These are phyloP conservation scores for Heliocidaris tuberculata DNA, from an alignment of 35 echinoderm and acorn worm genomes.

Conservation along the genomic window DNA sequence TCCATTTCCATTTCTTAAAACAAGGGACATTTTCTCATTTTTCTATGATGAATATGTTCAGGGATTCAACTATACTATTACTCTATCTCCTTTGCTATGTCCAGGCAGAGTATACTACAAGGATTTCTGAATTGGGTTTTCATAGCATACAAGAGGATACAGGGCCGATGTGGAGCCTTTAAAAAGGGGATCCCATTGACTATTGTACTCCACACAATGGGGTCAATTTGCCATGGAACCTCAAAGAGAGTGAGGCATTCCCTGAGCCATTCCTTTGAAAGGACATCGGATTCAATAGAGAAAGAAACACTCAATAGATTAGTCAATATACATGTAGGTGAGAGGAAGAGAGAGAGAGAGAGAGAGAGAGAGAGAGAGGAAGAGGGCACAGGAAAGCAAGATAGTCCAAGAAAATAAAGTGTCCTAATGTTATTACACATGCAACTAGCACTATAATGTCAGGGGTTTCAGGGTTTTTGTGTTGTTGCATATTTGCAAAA, in stretches of 20 bases:
- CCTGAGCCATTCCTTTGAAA: background rate
- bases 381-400: background rate
- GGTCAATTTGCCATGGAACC: slow-evolving; percentile 9
- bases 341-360: background rate
- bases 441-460: no score
- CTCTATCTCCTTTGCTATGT: background rate
- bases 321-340: slow-evolving; percentile 6
- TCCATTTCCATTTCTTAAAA: no score
- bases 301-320: slow-evolving; percentile 3
- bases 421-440: no score
- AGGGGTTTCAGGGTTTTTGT: no score
- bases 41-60: no score
- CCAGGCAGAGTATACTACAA: background rate
- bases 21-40: no score
- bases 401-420: background rate
- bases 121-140: background rate
- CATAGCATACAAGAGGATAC: background rate
- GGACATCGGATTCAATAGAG: background rate
- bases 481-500: no score
- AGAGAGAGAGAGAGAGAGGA: background rate
- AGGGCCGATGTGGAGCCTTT: background rate
- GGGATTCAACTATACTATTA: no score
- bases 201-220: slow-evolving; percentile 1
- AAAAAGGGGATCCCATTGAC: background rate
- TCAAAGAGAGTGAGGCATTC: background rate